phyloP scores from a whole-genome alignment of 1,140 invertebrate species.

The Brachionus rotundiformis region DNA sequence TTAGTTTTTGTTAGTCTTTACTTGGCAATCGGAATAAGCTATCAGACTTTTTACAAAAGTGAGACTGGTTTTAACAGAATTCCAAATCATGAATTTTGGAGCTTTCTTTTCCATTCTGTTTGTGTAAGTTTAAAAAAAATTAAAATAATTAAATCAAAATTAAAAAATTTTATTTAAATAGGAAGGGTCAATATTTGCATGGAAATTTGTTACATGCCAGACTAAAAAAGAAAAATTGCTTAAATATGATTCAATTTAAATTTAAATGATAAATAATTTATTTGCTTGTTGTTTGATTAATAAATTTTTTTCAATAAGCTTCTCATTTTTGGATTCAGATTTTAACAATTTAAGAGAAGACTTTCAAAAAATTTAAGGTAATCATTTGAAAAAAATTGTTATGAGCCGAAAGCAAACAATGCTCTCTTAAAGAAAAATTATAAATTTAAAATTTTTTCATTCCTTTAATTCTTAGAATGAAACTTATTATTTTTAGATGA shows the following conservation, averaged over 20 bases:
- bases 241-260: constrained; percentile 51
- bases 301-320: not conserved
- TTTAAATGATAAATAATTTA: not conserved
- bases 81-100: constrained; percentile 30
- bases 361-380: not conserved
- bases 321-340: not conserved
- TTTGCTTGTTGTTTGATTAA: not conserved
- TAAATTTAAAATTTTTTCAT: not conserved
- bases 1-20: not conserved
- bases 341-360: not conserved
- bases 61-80: constrained; percentile 33
- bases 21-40: not conserved
- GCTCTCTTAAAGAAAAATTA: not conserved
- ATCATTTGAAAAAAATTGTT: not conserved
- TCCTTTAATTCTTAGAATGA: not conserved
- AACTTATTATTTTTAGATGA: not conserved
- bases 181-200: constrained; percentile 10
- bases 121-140: not conserved
- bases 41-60: constrained; percentile 22
- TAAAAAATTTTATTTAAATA: not conserved
- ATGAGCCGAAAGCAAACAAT: not conserved
- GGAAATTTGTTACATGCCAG: constrained; percentile 37
- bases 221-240: constrained; percentile 1
- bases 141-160: not conserved
- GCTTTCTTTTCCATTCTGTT: not conserved